phyloP scores from a whole-genome alignment of 2,113 vertebrate genomes.

The Amphiprion ocellaris region DNA sequence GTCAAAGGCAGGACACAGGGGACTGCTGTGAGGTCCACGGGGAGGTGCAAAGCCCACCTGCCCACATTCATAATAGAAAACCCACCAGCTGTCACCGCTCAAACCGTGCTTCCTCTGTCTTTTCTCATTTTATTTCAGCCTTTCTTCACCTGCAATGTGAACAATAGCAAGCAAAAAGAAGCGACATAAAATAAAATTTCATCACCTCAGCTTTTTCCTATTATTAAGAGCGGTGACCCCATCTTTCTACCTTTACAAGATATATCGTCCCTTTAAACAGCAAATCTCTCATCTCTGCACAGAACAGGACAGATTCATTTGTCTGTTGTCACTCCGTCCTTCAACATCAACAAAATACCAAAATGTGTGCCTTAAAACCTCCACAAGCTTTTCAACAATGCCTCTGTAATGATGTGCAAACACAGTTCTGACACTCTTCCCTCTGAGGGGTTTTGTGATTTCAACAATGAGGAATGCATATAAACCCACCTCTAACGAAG shows the following conservation, averaged over 20 bases:
- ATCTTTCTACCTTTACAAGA: neutral
- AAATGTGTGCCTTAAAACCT: conserved; percentile 2
- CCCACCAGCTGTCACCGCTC: conserved; percentile 52
- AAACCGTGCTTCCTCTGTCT: neutral
- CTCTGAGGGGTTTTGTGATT: conserved; percentile 38
- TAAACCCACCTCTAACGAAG: conserved; percentile 63
- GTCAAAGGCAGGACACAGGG: conserved; percentile 55
- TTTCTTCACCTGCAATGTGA: neutral
- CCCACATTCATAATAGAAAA: conserved; percentile 76
- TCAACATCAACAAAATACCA: neutral
- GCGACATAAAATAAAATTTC: conserved; percentile 9
- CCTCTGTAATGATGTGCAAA: conserved; percentile 28
- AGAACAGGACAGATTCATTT: neutral
- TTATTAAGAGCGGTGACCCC: too few relatives aligned
- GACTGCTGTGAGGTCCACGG: conserved; percentile 43
- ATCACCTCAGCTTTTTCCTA: neutral
- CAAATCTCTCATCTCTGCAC: too few relatives aligned
- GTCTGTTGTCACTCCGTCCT: neutral
- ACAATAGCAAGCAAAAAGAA: neutral
- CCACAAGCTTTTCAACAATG: neutral
- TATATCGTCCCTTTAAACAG: neutral
- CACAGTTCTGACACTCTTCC: conserved; percentile 44
- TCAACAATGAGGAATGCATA: conserved; percentile 68
- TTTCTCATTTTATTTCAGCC: neutral
- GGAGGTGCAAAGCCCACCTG: conserved; percentile 56